Percentiles rank a stretch among this genome's conserved stretches.
Evolutionary conservation across 2,797 vertebrate species (phyloP).

Genomic region (Ateles fusciceps): DNA sequence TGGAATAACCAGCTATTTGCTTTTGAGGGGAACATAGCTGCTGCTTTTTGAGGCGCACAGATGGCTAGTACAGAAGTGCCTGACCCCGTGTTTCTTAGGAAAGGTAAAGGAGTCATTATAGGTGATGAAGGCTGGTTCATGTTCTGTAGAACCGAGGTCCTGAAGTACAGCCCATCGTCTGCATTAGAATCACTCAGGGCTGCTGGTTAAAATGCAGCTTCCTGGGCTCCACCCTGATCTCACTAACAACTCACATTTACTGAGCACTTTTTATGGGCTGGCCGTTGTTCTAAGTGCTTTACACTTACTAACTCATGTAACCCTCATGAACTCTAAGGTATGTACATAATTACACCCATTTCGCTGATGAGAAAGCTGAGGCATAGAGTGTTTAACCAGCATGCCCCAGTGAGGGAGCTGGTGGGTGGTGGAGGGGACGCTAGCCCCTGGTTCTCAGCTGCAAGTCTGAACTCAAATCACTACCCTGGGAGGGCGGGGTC

Average conservation of each 20-base stretch:
- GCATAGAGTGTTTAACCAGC: neutral
- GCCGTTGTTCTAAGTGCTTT: neutral
- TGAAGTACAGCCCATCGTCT: neutral
- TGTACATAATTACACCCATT: neutral
- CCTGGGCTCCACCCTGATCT: neutral
- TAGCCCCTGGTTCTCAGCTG: neutral
- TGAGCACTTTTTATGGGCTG: neutral
- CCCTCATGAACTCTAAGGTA: neutral
- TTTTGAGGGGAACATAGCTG: neutral
- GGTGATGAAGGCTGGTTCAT: neutral
- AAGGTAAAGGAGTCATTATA: neutral
- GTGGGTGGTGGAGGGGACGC: neutral
- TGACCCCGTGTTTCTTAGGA: neutral
- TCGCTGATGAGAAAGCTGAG: neutral
- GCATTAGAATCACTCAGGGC: fast-evolving
- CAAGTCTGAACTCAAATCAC: neutral
- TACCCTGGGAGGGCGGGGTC: neutral
- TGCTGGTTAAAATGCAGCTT: neutral
- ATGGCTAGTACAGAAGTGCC: neutral
- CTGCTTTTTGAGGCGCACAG: neutral
- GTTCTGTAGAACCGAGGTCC: fast-evolving
- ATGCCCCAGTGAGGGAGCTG: neutral
- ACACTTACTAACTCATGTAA: neutral
- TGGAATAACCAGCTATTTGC: slow-evolving; percentile 33
- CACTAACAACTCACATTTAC: neutral